phyloP scores from a whole-genome alignment of 2,888 invertebrate genomes.

The Pharmacophagus antenor region DNA sequence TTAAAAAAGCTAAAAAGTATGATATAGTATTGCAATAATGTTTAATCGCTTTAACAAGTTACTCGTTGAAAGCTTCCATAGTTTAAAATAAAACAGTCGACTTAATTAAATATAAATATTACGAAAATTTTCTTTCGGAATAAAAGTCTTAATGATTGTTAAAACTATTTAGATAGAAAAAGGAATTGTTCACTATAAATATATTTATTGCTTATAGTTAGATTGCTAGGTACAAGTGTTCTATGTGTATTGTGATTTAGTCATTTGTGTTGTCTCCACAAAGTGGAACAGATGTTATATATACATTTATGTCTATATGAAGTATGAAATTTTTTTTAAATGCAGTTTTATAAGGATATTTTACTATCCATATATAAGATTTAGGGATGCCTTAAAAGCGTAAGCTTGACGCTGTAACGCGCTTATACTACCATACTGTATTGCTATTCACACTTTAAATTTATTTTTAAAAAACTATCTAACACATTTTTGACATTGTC shows the following conservation, averaged over 20 bases:
- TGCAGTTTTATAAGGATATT: conserved; percentile 23
- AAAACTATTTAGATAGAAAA: conserved; percentile 17
- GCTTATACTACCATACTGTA: neutral
- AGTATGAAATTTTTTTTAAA: conserved; percentile 19
- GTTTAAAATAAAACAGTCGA: neutral
- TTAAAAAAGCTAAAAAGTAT: neutral
- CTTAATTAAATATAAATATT: conserved; percentile 1
- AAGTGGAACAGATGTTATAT: conserved; percentile 24
- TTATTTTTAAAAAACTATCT: neutral
- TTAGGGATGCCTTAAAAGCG: conserved; percentile 14
- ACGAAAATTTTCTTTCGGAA: conserved; percentile 9
- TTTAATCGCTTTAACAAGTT: neutral
- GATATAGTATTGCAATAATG: neutral
- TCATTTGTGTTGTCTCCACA: conserved; percentile 23
- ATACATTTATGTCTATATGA: conserved; percentile 11
- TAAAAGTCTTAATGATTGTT: conserved; percentile 16
- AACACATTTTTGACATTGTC: neutral
- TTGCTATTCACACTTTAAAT: neutral
- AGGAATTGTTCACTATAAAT: conserved; percentile 19
- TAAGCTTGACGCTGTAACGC: too few species aligned
- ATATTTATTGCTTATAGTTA: conserved; percentile 21
- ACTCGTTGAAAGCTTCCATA: conserved; percentile 9
- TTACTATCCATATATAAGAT: conserved; percentile 23
- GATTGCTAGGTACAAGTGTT: conserved; percentile 23
- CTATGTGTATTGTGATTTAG: conserved; percentile 18